Percentiles rank a stretch among this genome's conserved stretches.
Evolutionary conservation across 2,797 vertebrate species (phyloP).

Genomic region (Psittacula echo): DNA sequence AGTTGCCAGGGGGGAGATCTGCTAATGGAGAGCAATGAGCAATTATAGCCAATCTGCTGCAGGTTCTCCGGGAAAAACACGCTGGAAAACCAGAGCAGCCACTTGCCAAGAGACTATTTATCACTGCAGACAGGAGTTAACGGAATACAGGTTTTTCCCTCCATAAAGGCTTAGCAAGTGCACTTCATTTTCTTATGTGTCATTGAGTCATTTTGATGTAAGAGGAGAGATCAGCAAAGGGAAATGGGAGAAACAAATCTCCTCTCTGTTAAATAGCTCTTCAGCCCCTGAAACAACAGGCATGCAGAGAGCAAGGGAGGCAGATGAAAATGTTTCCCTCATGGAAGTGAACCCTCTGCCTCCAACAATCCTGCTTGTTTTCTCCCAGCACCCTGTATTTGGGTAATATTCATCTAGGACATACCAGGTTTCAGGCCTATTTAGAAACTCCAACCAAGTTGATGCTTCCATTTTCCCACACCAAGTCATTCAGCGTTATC

Average conservation of each 20-base stretch:
- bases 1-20: conserved; percentile 62
- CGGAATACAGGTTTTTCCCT: not conserved
- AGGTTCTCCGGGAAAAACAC: not conserved
- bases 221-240: not conserved
- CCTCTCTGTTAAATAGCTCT: not conserved
- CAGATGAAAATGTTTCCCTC: not conserved
- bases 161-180: not conserved
- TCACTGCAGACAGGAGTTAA: not conserved
- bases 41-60: conserved; percentile 59
- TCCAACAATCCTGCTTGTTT: not conserved
- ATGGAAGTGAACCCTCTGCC: not conserved
- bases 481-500: not conserved
- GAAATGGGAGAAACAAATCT: not conserved
- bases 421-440: not conserved
- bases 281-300: not conserved
- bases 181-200: not conserved
- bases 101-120: not conserved
- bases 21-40: conserved; percentile 64
- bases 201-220: not conserved
- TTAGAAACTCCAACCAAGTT: not conserved
- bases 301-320: not conserved
- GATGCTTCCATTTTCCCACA: not conserved
- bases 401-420: accelerated
- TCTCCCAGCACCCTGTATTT: not conserved
- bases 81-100: not conserved